These are phyloP conservation scores for Leucozona laternaria DNA, from an alignment of 2,888 invertebrate species.

Conservation along the genomic window DNA sequence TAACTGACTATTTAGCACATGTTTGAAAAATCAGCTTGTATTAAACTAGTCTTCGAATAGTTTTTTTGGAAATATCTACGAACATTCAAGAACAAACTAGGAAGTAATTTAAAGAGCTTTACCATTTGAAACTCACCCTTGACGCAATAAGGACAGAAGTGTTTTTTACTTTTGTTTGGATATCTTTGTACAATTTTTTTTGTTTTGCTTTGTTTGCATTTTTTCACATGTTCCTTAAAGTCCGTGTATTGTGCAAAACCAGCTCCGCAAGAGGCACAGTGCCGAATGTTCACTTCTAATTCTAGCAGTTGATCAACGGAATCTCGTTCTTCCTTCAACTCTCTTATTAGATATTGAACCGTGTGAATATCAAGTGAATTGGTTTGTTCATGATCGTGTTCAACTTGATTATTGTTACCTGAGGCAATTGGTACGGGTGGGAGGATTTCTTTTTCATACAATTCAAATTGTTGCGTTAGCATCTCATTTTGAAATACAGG, in stretches of 20 bases:
- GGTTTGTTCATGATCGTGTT: neutral
- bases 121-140: conserved; percentile 2
- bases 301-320: neutral
- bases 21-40: too few relatives aligned
- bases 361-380: neutral
- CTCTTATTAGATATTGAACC: conserved; percentile 5
- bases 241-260: neutral
- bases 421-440: too few relatives aligned
- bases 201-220: neutral
- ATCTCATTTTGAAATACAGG: neutral
- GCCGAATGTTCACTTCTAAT: neutral
- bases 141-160: conserved; percentile 5
- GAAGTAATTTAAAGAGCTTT: neutral
- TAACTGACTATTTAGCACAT: too few relatives aligned
- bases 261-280: conserved; percentile 6
- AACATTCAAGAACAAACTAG: neutral
- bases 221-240: neutral
- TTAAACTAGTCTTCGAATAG: too few relatives aligned
- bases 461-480: neutral
- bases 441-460: neutral
- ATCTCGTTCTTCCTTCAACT: neutral
- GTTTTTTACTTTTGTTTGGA: neutral
- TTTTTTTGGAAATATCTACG: neutral
- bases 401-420: neutral
- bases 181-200: neutral